These are phyloP conservation scores for Hydrocynus forskahlii DNA, from an alignment of 2,797 vertebrate genomes.

Conservation along the genomic window DNA sequence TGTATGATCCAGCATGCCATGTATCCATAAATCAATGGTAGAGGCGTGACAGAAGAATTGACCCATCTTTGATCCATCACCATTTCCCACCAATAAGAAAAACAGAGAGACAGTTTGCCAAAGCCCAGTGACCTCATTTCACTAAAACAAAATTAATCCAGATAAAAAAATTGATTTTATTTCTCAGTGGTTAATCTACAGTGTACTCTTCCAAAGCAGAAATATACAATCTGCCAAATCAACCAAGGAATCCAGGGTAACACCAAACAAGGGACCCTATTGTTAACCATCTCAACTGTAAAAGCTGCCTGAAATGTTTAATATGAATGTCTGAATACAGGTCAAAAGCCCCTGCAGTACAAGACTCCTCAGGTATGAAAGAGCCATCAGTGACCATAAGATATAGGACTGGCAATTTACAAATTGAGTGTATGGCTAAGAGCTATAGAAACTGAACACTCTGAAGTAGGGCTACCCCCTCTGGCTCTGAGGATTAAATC, in stretches of 20 bases:
- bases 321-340: neutral
- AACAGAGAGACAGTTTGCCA: neutral
- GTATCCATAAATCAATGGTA: conserved; percentile 41
- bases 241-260: neutral
- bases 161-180: neutral
- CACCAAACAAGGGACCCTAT: neutral
- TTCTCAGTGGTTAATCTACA: neutral
- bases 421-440: conserved; percentile 14
- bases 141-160: neutral
- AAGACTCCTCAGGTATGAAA: neutral
- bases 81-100: conserved; percentile 3
- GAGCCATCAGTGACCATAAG: no score
- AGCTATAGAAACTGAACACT: conserved; percentile 8
- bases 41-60: conserved; percentile 27
- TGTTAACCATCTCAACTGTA: neutral
- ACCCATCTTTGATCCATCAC: conserved; percentile 37
- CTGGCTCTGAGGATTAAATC: conserved; percentile 42
- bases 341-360: neutral
- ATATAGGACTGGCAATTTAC: neutral
- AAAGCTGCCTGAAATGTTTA: neutral
- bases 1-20: neutral
- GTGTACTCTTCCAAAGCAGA: no score
- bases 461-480: conserved; percentile 36
- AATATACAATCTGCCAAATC: neutral
- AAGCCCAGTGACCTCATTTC: conserved; percentile 34